A percentile compares a stretch with the other conserved stretches of the same genome.
Evolutionary conservation across 2,113 vertebrate species (phyloP).

Genomic region (Trematomus loennbergii): DNA sequence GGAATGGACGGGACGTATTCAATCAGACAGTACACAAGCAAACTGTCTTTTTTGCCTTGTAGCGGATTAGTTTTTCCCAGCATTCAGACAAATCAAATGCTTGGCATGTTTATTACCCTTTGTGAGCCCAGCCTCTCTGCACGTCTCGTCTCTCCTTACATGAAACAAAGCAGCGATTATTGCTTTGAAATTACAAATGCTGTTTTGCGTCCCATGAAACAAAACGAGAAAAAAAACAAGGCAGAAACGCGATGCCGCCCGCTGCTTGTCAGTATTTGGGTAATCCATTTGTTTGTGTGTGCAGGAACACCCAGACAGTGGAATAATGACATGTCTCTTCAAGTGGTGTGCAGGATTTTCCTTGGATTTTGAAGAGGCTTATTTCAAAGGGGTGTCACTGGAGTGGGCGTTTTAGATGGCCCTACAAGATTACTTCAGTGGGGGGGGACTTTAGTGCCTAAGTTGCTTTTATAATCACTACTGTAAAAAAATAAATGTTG

Average conservation of each 20-base stretch:
- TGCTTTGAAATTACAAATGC: conserved; percentile 51
- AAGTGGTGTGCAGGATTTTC: conserved; percentile 61
- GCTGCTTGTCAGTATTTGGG: conserved; percentile 62
- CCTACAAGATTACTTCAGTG: conserved; percentile 12
- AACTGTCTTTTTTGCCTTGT: background rate
- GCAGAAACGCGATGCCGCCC: conserved; percentile 8
- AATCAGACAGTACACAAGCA: conserved; percentile 42
- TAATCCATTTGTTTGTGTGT: conserved; percentile 68
- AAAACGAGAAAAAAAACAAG: background rate
- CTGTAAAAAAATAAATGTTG: background rate
- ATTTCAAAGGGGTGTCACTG: conserved; percentile 32
- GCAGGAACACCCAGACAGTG: conserved; percentile 61
- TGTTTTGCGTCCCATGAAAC: conserved; percentile 15
- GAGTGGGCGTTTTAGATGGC: background rate
- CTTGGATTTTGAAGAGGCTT: conserved; percentile 63
- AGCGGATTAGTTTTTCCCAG: conserved; percentile 48
- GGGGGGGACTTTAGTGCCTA: background rate
- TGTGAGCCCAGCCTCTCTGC: conserved; percentile 36
- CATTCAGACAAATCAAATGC: conserved; percentile 42
- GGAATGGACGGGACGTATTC: background rate
- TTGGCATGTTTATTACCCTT: conserved; percentile 52
- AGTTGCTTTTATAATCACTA: background rate
- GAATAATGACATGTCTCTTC: conserved; percentile 63
- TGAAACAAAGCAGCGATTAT: conserved; percentile 47
- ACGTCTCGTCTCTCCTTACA: conserved; percentile 16